Evolutionary conservation across 2,888 invertebrate genomes (phyloP).

Genomic region (Macaria notata): DNA sequence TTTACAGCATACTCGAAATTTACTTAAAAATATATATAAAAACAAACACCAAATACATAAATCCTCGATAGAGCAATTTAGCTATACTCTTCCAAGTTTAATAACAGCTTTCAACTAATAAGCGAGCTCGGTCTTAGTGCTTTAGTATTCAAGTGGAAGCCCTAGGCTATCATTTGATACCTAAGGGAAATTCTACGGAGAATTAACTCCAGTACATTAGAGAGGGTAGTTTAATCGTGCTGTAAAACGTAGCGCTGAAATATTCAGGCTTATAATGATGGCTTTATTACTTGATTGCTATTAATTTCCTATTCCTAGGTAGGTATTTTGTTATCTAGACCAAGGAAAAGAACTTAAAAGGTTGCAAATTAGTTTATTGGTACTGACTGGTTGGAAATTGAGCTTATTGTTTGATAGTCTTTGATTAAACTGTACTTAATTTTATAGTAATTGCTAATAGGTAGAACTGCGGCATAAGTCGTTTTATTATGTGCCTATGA

Average conservation of each 20-base stretch:
- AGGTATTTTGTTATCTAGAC: slow-evolving; percentile 12
- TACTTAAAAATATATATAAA: too few relatives aligned
- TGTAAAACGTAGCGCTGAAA: slow-evolving; percentile 30
- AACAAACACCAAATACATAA: too few relatives aligned
- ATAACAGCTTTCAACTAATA: slow-evolving; percentile 18
- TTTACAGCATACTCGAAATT: too few relatives aligned
- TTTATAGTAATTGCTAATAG: too few relatives aligned
- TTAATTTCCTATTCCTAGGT: not conserved
- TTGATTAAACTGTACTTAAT: too few relatives aligned
- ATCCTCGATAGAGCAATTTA: too few relatives aligned
- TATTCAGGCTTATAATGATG: slow-evolving; percentile 29
- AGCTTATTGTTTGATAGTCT: not conserved
- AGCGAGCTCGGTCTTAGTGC: slow-evolving; percentile 1
- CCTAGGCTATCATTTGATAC: slow-evolving; percentile 24
- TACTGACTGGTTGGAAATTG: not conserved
- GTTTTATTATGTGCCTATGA: too few relatives aligned
- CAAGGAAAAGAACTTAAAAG: slow-evolving; percentile 13
- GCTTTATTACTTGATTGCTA: slow-evolving; percentile 24
- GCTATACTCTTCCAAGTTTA: not conserved
- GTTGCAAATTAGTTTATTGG: slow-evolving; percentile 1
- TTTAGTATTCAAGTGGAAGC: slow-evolving; percentile 8
- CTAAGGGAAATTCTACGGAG: slow-evolving; percentile 24
- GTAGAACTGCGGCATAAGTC: too few relatives aligned
- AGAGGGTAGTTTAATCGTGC: slow-evolving; percentile 26
- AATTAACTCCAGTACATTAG: slow-evolving; percentile 26